Evolutionary conservation across 2,113 vertebrate genomes (phyloP).

Genomic region (Catharus fuscescens): DNA sequence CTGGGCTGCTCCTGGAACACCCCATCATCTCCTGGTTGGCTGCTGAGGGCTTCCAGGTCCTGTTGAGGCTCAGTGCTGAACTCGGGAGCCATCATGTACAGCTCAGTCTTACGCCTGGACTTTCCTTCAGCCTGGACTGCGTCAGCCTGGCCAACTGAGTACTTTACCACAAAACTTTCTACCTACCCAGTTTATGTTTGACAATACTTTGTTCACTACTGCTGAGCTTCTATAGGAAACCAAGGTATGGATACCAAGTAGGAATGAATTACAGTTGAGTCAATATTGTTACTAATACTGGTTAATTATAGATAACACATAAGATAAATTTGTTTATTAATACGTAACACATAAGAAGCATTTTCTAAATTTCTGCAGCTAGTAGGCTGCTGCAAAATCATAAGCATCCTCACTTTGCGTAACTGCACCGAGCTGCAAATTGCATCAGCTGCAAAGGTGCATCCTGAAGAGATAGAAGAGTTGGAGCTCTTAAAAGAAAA

Average conservation of each 20-base stretch:
- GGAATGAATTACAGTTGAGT: background rate
- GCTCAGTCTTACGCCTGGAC: background rate
- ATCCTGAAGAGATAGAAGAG: background rate
- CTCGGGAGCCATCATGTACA: rapidly evolving
- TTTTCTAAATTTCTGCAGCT: background rate
- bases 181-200: background rate
- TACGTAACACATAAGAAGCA: background rate
- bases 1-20: background rate
- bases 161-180: background rate
- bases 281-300: background rate
- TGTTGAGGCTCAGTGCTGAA: background rate
- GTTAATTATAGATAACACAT: background rate
- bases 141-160: background rate
- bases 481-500: background rate
- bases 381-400: background rate
- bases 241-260: background rate
- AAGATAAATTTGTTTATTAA: background rate
- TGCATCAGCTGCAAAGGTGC: background rate
- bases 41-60: background rate
- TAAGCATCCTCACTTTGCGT: background rate
- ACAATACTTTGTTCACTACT: background rate
- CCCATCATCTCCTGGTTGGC: rapidly evolving
- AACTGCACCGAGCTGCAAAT: background rate
- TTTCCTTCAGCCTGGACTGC: rapidly evolving
- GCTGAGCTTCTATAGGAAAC: background rate